A percentile compares a stretch with the other conserved stretches of the same genome.
Conservation (phyloP, 2,888 invertebrate genomes). For the Lasioglossum oenotherae region DNA sequence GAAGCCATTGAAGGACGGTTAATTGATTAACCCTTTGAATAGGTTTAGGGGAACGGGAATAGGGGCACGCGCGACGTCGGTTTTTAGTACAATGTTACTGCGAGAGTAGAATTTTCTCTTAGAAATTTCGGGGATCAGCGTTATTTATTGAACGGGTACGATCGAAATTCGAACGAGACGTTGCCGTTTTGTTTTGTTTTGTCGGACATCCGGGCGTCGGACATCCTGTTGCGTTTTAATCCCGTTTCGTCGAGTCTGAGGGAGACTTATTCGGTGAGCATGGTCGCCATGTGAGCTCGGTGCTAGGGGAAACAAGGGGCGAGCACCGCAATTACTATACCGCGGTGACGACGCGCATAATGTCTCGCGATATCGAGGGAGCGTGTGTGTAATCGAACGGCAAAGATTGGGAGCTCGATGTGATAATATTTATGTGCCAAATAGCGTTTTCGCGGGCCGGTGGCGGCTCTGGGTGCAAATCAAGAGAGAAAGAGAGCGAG, state of each 20-base stretch:
- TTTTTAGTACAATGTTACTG: conserved; percentile 75
- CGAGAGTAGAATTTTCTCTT: conserved; percentile 24
- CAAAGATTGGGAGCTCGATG: conserved; percentile 79
- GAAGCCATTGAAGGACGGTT: background rate
- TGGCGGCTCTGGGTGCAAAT: conserved; percentile 7
- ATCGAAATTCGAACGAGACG: conserved; percentile 72
- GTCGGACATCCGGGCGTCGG: conserved; percentile 34
- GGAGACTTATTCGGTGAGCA: conserved; percentile 9
- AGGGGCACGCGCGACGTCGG: conserved; percentile 67
- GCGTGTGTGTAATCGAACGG: conserved; percentile 57
- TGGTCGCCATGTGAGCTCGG: conserved; percentile 22
- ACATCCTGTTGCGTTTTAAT: conserved; percentile 62
- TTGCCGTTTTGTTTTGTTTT: conserved; percentile 68
- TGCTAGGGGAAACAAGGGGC: conserved; percentile 6
- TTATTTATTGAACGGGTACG: conserved; percentile 77
- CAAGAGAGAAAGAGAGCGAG: background rate
- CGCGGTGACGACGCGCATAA: conserved; percentile 16
- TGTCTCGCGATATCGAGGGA: conserved; percentile 42
- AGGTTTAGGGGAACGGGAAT: conserved; percentile 20
- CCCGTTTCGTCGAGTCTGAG: conserved; percentile 43
- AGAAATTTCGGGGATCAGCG: conserved; percentile 73
- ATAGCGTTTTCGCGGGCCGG: conserved; percentile 80
- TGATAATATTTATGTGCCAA: conserved; percentile 84
- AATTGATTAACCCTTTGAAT: background rate
- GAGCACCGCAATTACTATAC: conserved; percentile 20